These are phyloP conservation scores for Thamnophis elegans DNA, from an alignment of 2,797 vertebrate species.

Conservation along the genomic window DNA sequence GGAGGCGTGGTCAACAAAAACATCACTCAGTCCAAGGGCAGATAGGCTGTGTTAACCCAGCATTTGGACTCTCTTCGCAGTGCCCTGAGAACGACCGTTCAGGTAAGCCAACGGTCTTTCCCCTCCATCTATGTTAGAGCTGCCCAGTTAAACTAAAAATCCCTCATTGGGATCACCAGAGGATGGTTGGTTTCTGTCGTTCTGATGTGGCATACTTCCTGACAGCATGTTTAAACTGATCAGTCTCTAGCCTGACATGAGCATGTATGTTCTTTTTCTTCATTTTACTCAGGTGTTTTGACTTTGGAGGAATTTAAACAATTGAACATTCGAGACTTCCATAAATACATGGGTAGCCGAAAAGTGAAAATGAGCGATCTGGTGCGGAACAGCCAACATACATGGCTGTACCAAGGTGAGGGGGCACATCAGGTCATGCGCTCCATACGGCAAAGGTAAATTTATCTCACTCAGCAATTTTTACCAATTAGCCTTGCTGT, in stretches of 20 bases:
- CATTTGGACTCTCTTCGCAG: too few relatives aligned
- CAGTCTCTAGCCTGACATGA: not conserved
- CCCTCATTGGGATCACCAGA: not conserved
- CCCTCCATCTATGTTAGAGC: not conserved
- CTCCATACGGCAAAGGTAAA: slow-evolving; percentile 87
- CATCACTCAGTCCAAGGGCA: too few relatives aligned
- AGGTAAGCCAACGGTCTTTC: too few relatives aligned
- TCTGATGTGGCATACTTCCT: not conserved
- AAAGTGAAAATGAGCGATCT: slow-evolving; percentile 89
- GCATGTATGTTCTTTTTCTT: not conserved
- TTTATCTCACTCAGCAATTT: not conserved
- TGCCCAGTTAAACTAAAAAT: not conserved
- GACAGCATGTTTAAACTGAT: not conserved
- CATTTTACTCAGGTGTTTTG: slow-evolving; percentile 79
- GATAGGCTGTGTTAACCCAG: too few relatives aligned
- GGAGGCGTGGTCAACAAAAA: too few relatives aligned
- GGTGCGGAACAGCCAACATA: slow-evolving; percentile 96
- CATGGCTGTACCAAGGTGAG: slow-evolving; percentile 96
- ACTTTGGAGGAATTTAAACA: slow-evolving; percentile 91
- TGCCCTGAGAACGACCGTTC: too few relatives aligned
- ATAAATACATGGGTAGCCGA: slow-evolving; percentile 87
- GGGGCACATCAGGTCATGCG: slow-evolving; percentile 91
- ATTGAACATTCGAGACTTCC: slow-evolving; percentile 91
- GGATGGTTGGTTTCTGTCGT: not conserved
- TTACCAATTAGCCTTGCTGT: not conserved